Evolutionary conservation across 2,797 vertebrate species (phyloP), one percentile per base, ranked within the genome.

Genomic region (Pseudocheirus occidentalis): DNA sequence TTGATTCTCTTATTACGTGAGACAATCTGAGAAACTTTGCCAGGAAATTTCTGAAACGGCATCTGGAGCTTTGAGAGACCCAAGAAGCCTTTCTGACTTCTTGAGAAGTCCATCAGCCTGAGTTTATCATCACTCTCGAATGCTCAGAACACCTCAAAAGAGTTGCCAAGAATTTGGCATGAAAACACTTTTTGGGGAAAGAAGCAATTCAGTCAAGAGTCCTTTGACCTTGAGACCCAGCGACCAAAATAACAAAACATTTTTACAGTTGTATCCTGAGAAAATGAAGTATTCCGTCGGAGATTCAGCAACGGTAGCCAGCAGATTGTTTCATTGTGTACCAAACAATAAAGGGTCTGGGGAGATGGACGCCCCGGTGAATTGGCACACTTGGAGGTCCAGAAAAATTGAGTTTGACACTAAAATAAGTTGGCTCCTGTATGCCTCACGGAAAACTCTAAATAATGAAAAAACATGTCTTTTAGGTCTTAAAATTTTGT

Each of bases 401-500:
- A 96, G 97, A 96, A 97, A 97, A 97, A 97, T 96, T 97, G 94
- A 97, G 95, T 91, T 55, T 92, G 96, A 97, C 96, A 96, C 94
- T 95, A 97, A 98, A 97, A 98, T 97, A 97, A 95, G 97, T 97
- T 94, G 97, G 98, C 98, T 98, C 98, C 97, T 93, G 93, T 50
- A 95, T 81, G 91, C 9, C 0, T 96, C 96, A 96, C 55, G 96
- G 97, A 92, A 97, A 98, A 98, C 96, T 94, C 94, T 97, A 97
- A 87, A 34, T 98, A 98, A 98, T 98, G 97, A 96, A 97, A 97
- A 96, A 94, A 94, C 97, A 93, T 90, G 94, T 97, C 96, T 98
- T 97, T 97, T 58, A 97, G 97, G 94, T 98, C 96, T 98, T 98
- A 97, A 98, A 97, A 98, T 98, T 98, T 98, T 98, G 95, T 96